Conservation (phyloP, 2,888 invertebrate genomes). For the Sinopyrophorus schimmeli region DNA sequence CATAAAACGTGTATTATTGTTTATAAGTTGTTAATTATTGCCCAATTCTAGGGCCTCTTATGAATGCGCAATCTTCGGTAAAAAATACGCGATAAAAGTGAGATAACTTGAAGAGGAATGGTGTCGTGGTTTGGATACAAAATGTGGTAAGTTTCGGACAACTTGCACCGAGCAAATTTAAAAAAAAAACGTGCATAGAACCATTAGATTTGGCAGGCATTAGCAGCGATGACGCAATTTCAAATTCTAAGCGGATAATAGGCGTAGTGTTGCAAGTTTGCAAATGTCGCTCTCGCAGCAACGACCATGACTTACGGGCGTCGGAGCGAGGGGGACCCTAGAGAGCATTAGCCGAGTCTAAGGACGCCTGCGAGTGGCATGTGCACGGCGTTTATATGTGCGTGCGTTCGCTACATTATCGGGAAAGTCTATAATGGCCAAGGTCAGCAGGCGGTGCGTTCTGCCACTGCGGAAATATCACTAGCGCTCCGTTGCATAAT, state of each 20-base stretch:
- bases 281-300: constrained; percentile 42
- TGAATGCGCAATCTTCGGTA: constrained; percentile 7
- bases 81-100: constrained; percentile 11
- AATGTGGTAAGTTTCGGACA: too few species aligned
- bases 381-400: constrained; percentile 60
- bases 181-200: constrained; percentile 19
- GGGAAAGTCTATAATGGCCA: constrained; percentile 36
- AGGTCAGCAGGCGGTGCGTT: constrained; percentile 34
- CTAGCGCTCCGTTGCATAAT: constrained; percentile 33
- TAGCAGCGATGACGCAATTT: constrained; percentile 35
- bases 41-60: constrained; percentile 8
- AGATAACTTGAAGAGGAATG: constrained; percentile 9
- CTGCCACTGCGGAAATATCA: constrained; percentile 35
- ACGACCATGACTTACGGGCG: constrained; percentile 36
- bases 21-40: constrained; percentile 4
- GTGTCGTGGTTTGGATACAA: too few species aligned
- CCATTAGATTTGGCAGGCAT: constrained; percentile 26
- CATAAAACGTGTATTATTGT: background rate
- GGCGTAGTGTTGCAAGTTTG: constrained; percentile 44
- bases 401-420: constrained; percentile 37
- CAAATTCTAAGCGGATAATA: constrained; percentile 37
- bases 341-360: constrained; percentile 67
- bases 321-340: constrained; percentile 58
- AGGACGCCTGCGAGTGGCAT: constrained; percentile 59
- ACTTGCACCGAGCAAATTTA: too few species aligned